Evolutionary conservation across 2,113 vertebrate species (phyloP).

Genomic region (Beaufortia kweichowensis): DNA sequence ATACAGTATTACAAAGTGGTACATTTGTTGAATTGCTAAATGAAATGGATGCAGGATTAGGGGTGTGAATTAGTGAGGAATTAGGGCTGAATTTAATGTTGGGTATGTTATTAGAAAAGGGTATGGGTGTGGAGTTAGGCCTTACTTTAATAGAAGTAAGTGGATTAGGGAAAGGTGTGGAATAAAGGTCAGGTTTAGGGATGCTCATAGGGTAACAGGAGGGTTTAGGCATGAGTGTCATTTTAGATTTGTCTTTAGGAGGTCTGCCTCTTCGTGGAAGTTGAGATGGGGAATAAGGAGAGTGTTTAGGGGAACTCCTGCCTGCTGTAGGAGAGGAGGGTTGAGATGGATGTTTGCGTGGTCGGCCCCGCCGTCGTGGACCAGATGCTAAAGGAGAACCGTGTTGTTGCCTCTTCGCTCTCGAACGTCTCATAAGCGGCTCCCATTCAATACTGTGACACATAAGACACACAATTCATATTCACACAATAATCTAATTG

Average conservation of each 20-base stretch:
- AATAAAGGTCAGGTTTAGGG: neutral
- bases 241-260: conserved; percentile 5
- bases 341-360: neutral
- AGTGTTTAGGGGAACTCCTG: neutral
- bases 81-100: neutral
- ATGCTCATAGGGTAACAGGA: neutral
- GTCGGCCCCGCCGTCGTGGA: conserved; percentile 12
- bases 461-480: neutral
- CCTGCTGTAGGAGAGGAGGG: neutral
- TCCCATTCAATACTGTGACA: conserved; percentile 34
- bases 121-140: conserved; percentile 2
- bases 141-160: neutral
- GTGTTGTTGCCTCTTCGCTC: neutral
- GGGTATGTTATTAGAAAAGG: neutral
- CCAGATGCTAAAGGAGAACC: neutral
- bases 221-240: neutral
- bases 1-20: neutral
- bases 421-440: neutral
- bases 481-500: neutral
- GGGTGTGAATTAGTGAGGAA: conserved; percentile 1
- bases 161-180: neutral
- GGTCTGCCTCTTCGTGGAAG: conserved; percentile 24
- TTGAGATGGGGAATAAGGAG: neutral
- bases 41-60: neutral
- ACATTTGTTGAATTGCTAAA: neutral